These are phyloP conservation scores for Drosophila neutralis DNA, from an alignment of 2,888 invertebrate genomes.

Conservation along the genomic window DNA sequence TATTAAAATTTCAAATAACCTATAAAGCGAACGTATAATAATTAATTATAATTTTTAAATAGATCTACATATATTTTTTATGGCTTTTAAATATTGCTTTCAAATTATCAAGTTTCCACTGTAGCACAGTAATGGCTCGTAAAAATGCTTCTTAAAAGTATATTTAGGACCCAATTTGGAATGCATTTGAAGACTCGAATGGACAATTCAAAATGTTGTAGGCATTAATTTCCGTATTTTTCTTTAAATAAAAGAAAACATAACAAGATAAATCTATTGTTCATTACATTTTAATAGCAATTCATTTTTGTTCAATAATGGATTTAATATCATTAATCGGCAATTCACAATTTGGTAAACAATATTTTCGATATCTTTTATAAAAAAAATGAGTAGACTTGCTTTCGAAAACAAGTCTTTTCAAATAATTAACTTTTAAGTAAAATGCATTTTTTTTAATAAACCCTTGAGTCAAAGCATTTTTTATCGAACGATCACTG, in stretches of 20 bases:
- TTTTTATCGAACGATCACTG: slow-evolving; percentile 13
- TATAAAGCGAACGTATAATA: not conserved
- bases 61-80: not conserved
- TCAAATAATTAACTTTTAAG: not conserved
- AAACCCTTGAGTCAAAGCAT: not conserved
- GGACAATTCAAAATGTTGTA: not conserved
- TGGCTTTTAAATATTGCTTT: not conserved
- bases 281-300: not conserved
- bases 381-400: not conserved
- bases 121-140: not conserved
- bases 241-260: not conserved
- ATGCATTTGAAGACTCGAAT: not conserved
- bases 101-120: not conserved
- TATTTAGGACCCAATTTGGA: not conserved
- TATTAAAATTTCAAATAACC: slow-evolving; percentile 3
- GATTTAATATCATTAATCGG: not conserved
- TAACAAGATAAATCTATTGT: not conserved
- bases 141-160: not conserved
- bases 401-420: not conserved
- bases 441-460: not conserved
- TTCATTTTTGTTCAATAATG: not conserved
- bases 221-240: not conserved
- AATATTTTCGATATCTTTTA: not conserved
- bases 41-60: not conserved
- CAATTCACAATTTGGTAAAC: not conserved